Conservation (phyloP, 2,888 invertebrate species). For the Eremobia ochroleuca region DNA sequence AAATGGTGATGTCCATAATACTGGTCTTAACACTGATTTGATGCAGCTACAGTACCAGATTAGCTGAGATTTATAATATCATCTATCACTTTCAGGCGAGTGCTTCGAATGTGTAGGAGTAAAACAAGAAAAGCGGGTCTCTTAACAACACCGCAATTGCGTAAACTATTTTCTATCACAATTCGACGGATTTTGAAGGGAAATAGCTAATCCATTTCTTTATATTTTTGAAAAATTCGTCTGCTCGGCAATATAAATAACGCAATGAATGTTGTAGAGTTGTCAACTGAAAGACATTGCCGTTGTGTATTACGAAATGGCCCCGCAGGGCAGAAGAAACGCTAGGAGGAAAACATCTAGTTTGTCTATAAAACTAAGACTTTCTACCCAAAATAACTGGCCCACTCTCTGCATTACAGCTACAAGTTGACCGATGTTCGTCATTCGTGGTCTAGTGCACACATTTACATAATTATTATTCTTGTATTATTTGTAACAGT, state of each 20-base stretch:
- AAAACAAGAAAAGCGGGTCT: background rate
- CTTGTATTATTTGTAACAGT: conserved; percentile 51
- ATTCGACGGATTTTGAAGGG: background rate
- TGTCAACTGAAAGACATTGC: background rate
- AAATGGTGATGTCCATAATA: no score
- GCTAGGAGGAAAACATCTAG: background rate
- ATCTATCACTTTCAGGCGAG: background rate
- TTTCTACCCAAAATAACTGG: conserved; percentile 48
- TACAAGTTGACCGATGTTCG: conserved; percentile 47
- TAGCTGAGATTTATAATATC: background rate
- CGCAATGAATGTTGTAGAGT: background rate
- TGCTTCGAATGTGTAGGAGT: background rate
- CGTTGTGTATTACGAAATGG: background rate
- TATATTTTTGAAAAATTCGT: background rate
- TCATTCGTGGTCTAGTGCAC: conserved; percentile 64
- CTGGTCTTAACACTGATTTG: no score
- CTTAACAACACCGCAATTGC: background rate
- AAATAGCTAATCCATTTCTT: no score
- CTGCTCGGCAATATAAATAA: background rate
- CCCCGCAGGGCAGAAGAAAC: background rate
- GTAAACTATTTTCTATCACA: background rate
- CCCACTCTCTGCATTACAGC: conserved; percentile 29
- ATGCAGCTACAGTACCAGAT: background rate
- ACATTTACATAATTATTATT: conserved; percentile 63
- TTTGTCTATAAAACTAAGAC: conserved; percentile 5